A percentile compares a stretch with the other conserved stretches of the same genome.
Conservation (phyloP, 2,113 vertebrate genomes). For the Phylloscopus whistleri region DNA sequence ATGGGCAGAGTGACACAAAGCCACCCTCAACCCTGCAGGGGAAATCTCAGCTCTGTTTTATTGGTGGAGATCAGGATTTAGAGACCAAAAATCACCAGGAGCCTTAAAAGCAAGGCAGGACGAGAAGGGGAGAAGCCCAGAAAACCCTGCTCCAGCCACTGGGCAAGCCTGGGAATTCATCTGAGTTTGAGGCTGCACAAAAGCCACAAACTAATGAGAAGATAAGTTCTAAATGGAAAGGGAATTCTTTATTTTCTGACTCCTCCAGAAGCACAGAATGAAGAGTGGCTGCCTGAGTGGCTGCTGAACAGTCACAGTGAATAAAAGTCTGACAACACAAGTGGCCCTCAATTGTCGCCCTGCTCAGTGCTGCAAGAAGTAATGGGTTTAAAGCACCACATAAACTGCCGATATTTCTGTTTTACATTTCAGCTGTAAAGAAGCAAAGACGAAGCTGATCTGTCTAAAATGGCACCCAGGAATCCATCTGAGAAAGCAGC, state of each 20-base stretch:
- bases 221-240: neutral
- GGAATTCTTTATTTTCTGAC: neutral
- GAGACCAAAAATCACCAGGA: neutral
- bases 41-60: neutral
- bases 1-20: neutral
- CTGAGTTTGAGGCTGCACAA: neutral
- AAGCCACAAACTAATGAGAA: neutral
- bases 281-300: neutral
- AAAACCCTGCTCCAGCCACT: neutral
- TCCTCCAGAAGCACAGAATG: neutral
- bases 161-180: neutral
- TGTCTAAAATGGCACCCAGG: neutral
- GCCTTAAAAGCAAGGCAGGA: neutral
- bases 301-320: neutral
- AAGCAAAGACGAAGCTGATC: neutral
- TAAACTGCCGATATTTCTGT: neutral
- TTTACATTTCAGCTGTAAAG: neutral
- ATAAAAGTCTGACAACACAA: neutral
- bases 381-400: neutral
- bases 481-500: neutral
- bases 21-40: neutral
- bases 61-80: neutral
- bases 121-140: neutral
- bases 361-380: accelerated
- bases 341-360: neutral